Percentiles rank a stretch among this genome's conserved stretches.
These are phyloP conservation scores for Sebastiscus albofasciatus DNA, from an alignment of 2,797 vertebrate genomes.

Conservation along the genomic window DNA sequence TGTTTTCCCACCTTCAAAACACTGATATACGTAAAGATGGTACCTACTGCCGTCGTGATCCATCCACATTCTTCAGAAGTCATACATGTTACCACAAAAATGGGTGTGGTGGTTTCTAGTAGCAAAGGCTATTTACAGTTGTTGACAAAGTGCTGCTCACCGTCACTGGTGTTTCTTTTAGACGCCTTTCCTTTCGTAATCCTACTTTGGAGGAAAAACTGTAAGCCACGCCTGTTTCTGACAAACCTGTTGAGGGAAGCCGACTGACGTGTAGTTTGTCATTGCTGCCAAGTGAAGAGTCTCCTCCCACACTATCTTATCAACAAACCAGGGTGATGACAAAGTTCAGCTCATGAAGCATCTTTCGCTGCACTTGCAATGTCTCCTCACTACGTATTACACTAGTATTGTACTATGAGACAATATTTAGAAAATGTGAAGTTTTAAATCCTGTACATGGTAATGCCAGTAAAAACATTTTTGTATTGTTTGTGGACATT, in stretches of 20 bases:
- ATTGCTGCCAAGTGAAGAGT: background rate
- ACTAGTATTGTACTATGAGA: background rate
- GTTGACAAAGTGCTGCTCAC: background rate
- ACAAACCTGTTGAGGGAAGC: constrained; percentile 32
- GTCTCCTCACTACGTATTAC: background rate
- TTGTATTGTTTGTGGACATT: background rate
- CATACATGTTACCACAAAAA: background rate
- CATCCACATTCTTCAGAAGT: constrained; percentile 60
- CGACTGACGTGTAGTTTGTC: background rate
- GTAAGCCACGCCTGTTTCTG: constrained; percentile 16
- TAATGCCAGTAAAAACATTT: background rate
- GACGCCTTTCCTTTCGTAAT: constrained; percentile 21
- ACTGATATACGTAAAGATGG: background rate
- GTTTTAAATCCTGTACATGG: background rate
- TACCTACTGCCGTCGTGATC: constrained; percentile 10
- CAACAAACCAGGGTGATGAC: background rate
- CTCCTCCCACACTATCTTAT: constrained; percentile 2
- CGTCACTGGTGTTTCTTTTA: background rate
- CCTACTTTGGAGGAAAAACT: background rate
- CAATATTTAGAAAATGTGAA: background rate
- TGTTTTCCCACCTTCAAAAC: constrained; percentile 9
- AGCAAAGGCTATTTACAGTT: constrained; percentile 40
- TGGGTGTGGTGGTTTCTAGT: constrained; percentile 57
- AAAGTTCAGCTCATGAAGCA: background rate
- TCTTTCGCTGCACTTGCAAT: background rate